phyloP scores from a whole-genome alignment of 2,888 invertebrate genomes.

The Aphodius granarius region DNA sequence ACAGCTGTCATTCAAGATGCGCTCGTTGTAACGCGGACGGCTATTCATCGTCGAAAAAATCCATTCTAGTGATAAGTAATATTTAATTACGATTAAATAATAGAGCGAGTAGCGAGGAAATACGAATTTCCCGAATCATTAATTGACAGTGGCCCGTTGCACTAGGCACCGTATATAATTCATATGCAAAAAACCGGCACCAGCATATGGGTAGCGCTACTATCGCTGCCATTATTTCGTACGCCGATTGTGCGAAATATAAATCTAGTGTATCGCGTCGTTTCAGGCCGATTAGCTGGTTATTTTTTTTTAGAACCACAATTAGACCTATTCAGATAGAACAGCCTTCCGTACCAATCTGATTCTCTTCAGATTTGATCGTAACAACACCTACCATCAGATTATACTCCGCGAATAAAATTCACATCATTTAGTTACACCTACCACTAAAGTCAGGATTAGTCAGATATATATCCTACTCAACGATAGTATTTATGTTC shows the following conservation, averaged over 20 bases:
- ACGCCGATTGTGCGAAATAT: conserved; percentile 16
- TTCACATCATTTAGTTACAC: neutral
- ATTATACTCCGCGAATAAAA: neutral
- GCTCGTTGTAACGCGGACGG: neutral
- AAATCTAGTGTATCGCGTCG: neutral
- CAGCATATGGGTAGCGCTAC: conserved; percentile 14
- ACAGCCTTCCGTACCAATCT: neutral
- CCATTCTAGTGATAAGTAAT: conserved; percentile 10
- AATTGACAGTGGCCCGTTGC: conserved; percentile 11
- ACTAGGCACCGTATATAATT: neutral
- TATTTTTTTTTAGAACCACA: neutral
- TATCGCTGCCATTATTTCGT: conserved; percentile 7
- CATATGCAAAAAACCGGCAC: neutral
- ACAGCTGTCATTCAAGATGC: conserved; percentile 14
- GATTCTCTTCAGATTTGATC: neutral
- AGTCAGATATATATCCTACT: neutral
- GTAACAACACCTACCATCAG: neutral
- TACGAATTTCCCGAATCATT: conserved; percentile 11
- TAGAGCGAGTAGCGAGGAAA: conserved; percentile 1
- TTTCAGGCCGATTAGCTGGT: neutral
- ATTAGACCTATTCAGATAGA: neutral
- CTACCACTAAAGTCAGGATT: neutral
- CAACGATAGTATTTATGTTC: neutral
- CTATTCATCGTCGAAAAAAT: conserved; percentile 8
- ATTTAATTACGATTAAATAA: conserved; percentile 21